phyloP scores from a whole-genome alignment of 2,113 vertebrate genomes.

The Ciconia stormi region DNA sequence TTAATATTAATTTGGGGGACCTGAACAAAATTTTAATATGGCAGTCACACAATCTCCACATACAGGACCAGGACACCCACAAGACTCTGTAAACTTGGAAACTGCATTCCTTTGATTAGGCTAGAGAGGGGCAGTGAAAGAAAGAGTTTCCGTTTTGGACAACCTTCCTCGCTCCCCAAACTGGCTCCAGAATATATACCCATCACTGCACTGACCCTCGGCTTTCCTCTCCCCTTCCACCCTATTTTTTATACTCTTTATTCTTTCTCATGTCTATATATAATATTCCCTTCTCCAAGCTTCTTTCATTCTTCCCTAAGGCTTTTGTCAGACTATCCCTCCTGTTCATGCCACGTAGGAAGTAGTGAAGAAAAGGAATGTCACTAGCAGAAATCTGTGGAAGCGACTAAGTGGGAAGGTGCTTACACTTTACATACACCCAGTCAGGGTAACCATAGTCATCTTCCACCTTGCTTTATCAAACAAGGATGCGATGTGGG shows the following conservation, averaged over 20 bases:
- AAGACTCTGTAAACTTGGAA: neutral
- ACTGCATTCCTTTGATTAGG: neutral
- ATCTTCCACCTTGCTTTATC: neutral
- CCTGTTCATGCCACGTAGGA: neutral
- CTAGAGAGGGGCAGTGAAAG: neutral
- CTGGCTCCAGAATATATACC: neutral
- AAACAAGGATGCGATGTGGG: neutral
- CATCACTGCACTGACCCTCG: neutral
- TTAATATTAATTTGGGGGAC: neutral
- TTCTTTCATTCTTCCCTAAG: neutral
- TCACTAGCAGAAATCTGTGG: neutral
- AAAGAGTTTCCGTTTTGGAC: neutral
- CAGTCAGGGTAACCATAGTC: neutral
- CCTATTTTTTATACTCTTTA: neutral
- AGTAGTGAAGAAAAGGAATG: neutral
- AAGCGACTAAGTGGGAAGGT: neutral
- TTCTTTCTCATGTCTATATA: neutral
- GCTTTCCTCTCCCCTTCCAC: neutral
- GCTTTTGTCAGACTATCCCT: neutral
- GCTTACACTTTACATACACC: neutral
- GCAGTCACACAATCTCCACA: neutral
- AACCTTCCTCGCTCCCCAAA: neutral
- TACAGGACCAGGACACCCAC: neutral
- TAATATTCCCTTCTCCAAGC: neutral
- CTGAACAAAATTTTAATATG: neutral